A percentile compares a stretch with the other conserved stretches of the same genome.
Evolutionary conservation across 2,113 vertebrate species (phyloP).

Genomic region (Perca schrenkii): DNA sequence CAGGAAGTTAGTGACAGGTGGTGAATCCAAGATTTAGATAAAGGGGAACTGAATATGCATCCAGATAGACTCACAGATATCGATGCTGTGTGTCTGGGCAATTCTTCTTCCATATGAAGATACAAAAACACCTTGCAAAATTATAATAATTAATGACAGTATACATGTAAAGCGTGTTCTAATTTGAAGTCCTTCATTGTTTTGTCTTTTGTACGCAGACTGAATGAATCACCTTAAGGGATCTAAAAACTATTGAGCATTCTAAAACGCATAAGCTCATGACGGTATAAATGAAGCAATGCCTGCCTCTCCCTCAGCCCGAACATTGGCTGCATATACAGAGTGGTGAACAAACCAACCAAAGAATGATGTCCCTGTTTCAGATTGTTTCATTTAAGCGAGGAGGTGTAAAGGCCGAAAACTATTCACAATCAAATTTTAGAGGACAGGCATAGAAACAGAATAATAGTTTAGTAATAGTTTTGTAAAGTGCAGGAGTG

Average conservation of each 20-base stretch:
- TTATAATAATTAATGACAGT: background rate
- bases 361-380: background rate
- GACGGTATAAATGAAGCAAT: slow-evolving; percentile 5
- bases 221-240: background rate
- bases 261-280: background rate
- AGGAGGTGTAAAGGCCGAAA: background rate
- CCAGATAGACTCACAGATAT: background rate
- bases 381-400: background rate
- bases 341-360: background rate
- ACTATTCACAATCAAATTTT: background rate
- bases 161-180: background rate
- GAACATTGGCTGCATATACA: background rate
- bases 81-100: background rate
- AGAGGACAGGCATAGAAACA: background rate
- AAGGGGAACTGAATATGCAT: background rate
- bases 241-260: no score
- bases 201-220: background rate
- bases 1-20: background rate
- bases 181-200: background rate
- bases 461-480: background rate
- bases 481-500: slow-evolving; percentile 10
- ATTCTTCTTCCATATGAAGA: background rate
- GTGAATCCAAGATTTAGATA: slow-evolving; percentile 8
- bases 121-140: background rate
- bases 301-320: slow-evolving; percentile 13